Evolutionary conservation across 2,888 invertebrate genomes (phyloP).

Genomic region (Drosophila vallismaia): DNA sequence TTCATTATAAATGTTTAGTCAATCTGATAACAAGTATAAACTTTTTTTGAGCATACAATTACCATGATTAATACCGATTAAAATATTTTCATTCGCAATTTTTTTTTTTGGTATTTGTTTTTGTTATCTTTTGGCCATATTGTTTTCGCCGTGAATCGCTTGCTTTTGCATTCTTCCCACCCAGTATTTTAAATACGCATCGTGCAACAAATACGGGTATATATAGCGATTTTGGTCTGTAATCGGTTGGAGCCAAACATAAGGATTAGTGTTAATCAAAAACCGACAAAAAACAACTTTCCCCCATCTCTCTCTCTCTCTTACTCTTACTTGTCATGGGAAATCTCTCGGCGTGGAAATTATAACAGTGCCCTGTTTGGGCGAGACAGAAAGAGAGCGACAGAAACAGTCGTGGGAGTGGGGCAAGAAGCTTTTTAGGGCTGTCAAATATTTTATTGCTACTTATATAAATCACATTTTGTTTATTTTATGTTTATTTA

Average conservation of each 20-base stretch:
- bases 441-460: conserved; percentile 2
- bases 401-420: background rate
- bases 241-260: conserved; percentile 73
- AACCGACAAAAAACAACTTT: conserved; percentile 1
- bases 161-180: conserved; percentile 73
- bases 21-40: no score
- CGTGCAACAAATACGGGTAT: conserved; percentile 76
- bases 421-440: conserved; percentile 4
- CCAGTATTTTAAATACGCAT: conserved; percentile 79
- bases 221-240: conserved; percentile 61
- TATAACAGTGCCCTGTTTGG: no score
- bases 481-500: no score
- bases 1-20: no score
- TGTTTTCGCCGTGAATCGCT: conserved; percentile 39
- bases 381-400: no score
- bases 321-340: no score
- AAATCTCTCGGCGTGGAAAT: no score
- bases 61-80: no score
- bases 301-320: no score
- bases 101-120: background rate
- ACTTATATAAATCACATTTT: no score
- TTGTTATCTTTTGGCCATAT: conserved; percentile 1
- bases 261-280: conserved; percentile 27
- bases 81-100: no score
- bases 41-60: no score